Conservation (phyloP, 2,113 vertebrate species). For the Synchiropus splendidus region DNA sequence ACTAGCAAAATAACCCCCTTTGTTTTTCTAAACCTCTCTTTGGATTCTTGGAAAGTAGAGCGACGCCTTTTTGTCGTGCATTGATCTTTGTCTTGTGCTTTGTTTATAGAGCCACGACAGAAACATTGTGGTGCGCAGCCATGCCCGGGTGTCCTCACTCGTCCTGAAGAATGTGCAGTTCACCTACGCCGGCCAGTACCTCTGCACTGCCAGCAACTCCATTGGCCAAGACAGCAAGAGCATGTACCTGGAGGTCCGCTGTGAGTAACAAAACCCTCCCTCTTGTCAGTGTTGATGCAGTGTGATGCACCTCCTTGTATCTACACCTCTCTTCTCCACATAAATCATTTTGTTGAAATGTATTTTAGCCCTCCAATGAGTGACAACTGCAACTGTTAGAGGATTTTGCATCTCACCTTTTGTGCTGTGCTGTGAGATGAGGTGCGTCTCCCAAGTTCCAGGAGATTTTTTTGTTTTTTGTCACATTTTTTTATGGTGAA, state of each 20-base stretch:
- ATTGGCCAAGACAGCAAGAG: conserved; percentile 85
- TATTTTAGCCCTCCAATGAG: too few species aligned
- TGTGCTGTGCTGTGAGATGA: too few species aligned
- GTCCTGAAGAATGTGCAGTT: conserved; percentile 92
- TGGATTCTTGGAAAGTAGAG: background rate
- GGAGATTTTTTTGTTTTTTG: too few species aligned
- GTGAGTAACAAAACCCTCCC: conserved; percentile 81
- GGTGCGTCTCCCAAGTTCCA: too few species aligned
- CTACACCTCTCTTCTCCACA: too few species aligned
- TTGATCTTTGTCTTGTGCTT: conserved; percentile 3
- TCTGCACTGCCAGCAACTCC: conserved; percentile 89
- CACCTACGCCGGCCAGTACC: conserved; percentile 87
- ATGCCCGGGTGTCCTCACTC: conserved; percentile 87
- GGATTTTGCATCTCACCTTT: too few species aligned
- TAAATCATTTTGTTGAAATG: too few species aligned
- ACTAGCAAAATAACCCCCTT: background rate
- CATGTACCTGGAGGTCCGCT: conserved; percentile 94
- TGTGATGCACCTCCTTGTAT: too few species aligned
- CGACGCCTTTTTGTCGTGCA: too few species aligned
- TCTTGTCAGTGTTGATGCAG: background rate
- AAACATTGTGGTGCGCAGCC: conserved; percentile 81
- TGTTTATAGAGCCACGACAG: conserved; percentile 79
- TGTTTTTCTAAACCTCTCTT: background rate
- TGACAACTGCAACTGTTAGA: too few species aligned
- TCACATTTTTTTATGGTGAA: too few species aligned